Base-by-base conservation (phyloP, 2,888 invertebrate species). In the Phragmatobia fuliginosa region DNA sequence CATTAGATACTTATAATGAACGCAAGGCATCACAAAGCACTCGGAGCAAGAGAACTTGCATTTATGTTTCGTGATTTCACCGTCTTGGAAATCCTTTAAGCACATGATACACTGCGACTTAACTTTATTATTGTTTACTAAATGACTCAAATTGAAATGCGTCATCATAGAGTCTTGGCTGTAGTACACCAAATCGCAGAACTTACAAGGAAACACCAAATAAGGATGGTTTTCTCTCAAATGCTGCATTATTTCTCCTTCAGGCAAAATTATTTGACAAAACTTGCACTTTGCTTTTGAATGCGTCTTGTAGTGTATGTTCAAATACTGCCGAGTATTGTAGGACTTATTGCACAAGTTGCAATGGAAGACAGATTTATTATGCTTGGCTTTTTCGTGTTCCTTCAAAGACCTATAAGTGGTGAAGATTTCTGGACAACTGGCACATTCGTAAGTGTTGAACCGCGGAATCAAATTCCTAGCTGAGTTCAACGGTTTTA, bases 41-140 rank as follows among this genome's bases (percentile, higher is more conserved):
- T 90, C 89, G 0, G 88, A 75, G 66, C 90, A 90, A 7, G 81
- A 79, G 68, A 87, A 90, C 70, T 88, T 90, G 68, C 90, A 90
- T 72, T 84, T 89, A 66, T 90, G 90, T 3, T 67, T 76, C n/a
- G 78, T 83, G 4, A 86, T 70, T 62, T 88, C 84, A 1, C 62
- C 64, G 4, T 85, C 81, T 25, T 74, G 78, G 18, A 89, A 85
- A 58, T 82, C 85, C 49, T 78, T 87, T 0, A 88, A 77, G 61
- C 90, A 90, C 86, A 90, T 87, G 0, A 85, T 69, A 36, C 90
- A 90, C 59, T 87, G 85, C 11, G 81, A 82, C 65, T 84, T 82
- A 6, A 75, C 70, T 58, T 70, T 80, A 16, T 70, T 75, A 61
- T 82, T 77, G 6, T 83, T 83, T 11, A 76, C 70, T 21, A 82